Base-by-base conservation (phyloP, 1,140 invertebrate species). In the Pteromalus puparum region DNA sequence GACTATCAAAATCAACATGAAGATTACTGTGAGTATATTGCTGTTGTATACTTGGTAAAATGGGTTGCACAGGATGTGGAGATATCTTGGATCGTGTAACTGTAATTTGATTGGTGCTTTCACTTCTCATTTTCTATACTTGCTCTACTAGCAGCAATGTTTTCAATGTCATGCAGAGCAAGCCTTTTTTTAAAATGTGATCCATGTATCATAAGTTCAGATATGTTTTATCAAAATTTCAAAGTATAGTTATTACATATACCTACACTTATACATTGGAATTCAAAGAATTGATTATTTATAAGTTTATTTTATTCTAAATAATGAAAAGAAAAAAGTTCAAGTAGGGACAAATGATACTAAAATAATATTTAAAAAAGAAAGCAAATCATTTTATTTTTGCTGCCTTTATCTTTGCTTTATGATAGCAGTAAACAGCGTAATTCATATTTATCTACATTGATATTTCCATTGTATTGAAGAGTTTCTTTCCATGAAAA, bases 1-100 rank as follows among this genome's bases (percentile, higher is more conserved):
- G 94, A 99, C 98, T 21, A 99, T 99, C 86, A 99, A 98, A 94
- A 98, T 99, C 70, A 99, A 99, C 91, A 98, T 98, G 97, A 98
- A 98, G 93, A 98, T 99, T 88, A 98, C 97, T 87, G 98, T 99
- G 94, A 95, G 95, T 92, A 38, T 81, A 42, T 70, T 74, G 6
- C n/a, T 12, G 18, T 26, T 76, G 9, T 42, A 78, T 12, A 38
- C 46, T 26, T 53, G 24, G 34, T 34, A 76, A n/a, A 34, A 76
- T 30, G 26, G 24, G 10, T 74, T 34, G 2, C 34, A 42, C 13
- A 38, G 72, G 28, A 74, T 74, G 34, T n/a, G n/a, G 7, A 38
- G 68, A 74, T 28, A 38, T n/a, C 21, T 42, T 38, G 28, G 72
- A 21, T 74, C 72, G 18, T n/a, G 7, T 74, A 74, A 74, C 72